These are phyloP conservation scores for Dorcus hopei DNA, from an alignment of 2,888 invertebrate species.

Conservation along the genomic window DNA sequence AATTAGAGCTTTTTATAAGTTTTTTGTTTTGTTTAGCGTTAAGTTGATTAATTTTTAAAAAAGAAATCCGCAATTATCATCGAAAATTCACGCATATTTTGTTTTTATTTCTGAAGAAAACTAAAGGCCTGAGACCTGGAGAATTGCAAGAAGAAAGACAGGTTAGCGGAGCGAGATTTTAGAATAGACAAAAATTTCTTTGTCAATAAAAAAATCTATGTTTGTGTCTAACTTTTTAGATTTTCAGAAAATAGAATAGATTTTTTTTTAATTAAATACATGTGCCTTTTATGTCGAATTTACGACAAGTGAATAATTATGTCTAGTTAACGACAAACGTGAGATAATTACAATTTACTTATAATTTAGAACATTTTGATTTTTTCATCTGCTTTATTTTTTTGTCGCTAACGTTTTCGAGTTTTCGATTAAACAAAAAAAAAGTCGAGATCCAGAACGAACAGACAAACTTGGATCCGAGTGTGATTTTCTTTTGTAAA, in stretches of 20 bases:
- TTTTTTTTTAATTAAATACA: slow-evolving; percentile 8
- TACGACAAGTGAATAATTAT: slow-evolving; percentile 14
- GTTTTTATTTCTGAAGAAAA: slow-evolving; percentile 62
- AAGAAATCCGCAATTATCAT: not conserved
- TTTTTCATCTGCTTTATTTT: slow-evolving; percentile 13
- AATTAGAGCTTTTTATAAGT: slow-evolving; percentile 27
- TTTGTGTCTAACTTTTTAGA: slow-evolving; percentile 45
- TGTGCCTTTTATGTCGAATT: slow-evolving; percentile 17
- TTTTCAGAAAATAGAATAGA: slow-evolving; percentile 13
- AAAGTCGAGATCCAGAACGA: slow-evolving; percentile 10
- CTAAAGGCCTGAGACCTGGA: slow-evolving; percentile 73
- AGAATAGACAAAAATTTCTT: slow-evolving; percentile 19
- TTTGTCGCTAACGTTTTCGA: slow-evolving; percentile 19
- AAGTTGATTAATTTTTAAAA: not conserved
- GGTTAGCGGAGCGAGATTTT: slow-evolving; percentile 24
- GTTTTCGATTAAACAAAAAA: slow-evolving; percentile 11
- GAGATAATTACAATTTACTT: not conserved
- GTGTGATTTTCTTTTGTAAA: slow-evolving; percentile 13
- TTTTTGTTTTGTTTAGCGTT: slow-evolving; percentile 28
- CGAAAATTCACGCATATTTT: slow-evolving; percentile 35
- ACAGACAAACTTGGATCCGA: slow-evolving; percentile 9
- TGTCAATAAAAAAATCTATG: slow-evolving; percentile 38
- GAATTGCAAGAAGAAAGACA: slow-evolving; percentile 58
- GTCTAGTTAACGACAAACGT: slow-evolving; percentile 4
- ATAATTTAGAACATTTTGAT: not conserved